Evolutionary conservation across 2,113 vertebrate species (phyloP).

Genomic region (Muntiacus reevesi): DNA sequence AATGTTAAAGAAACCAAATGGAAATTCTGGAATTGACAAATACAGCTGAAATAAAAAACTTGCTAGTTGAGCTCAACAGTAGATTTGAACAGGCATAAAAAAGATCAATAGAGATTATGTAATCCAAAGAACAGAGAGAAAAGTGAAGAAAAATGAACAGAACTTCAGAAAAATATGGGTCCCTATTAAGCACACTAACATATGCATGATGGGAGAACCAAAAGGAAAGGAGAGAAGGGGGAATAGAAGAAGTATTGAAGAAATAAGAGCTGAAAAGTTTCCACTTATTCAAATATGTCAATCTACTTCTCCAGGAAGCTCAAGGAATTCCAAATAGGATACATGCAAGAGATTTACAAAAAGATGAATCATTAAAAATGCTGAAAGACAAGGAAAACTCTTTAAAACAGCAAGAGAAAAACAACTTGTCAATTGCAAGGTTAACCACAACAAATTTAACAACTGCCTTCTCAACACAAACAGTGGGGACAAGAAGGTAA

Average conservation of each 20-base stretch:
- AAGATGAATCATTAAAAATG: neutral
- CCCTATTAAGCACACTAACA: neutral
- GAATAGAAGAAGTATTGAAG: neutral
- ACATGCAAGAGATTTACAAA: neutral
- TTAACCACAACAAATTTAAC: neutral
- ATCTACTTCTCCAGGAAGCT: neutral
- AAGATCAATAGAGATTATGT: neutral
- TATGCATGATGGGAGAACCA: neutral
- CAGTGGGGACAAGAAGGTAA: neutral
- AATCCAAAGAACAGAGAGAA: neutral
- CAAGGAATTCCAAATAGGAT: neutral
- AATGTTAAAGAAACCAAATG: neutral
- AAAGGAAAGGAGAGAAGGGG: neutral
- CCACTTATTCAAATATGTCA: neutral
- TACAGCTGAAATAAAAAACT: constrained; percentile 21
- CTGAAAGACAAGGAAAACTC: neutral
- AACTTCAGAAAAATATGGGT: neutral
- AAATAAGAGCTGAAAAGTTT: neutral
- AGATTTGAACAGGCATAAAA: neutral
- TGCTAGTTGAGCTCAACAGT: neutral
- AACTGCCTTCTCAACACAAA: neutral
- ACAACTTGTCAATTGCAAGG: neutral
- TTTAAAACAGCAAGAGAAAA: neutral
- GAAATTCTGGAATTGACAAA: neutral
- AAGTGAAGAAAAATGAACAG: neutral